Evolutionary conservation across 1,140 invertebrate species (phyloP), one percentile per base, ranked within the genome.

Genomic region (Bemisia tabaci): DNA sequence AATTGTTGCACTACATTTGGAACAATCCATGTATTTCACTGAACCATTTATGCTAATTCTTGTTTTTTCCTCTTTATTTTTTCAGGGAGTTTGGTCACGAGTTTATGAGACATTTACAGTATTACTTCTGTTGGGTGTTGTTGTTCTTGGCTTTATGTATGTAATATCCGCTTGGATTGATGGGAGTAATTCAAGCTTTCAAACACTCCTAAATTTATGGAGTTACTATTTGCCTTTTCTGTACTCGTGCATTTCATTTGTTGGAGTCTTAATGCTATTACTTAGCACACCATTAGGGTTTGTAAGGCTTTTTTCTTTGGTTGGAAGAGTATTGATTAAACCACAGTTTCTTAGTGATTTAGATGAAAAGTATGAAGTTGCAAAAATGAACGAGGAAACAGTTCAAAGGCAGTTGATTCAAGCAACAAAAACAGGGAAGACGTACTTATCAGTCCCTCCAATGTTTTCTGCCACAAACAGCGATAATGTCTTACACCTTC

Each of bases 171-270:
- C 92, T 12, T 80, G 95, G 66, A 81, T 91, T 71, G 86, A 91
- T 79, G 84, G 85, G 71, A 84, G 90, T 71, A 84, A 87, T 70
- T 85, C 87, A 60, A 86, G 84, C 74, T 82, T 89, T 73, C 84
- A 89, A 73, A 86, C 85, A 71, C 80, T 91, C 73, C 80, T 91
- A 72, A 89, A 91, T 86, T 81, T 95, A 71, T 93, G 91, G 85
- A 89, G 84, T 75, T 91, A 92, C 76, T 91, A 94, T 81, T 83
- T 97, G 71, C 94, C 94, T 71, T 96, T 97, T 81, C 82, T 97
- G 70, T 97, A 97, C 79, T 97, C 94, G 1, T 95, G 93, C 76
- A 90, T 97, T 68, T 97, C 94, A n/a, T 96, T 97, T 78, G 80
- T 96, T 68, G 95, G 94, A 69, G 94, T 95, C 33, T 80, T 97